Percentiles rank a stretch among this genome's conserved stretches.
Conservation (phyloP, 2,113 vertebrate genomes). For the Chitala chitala region DNA sequence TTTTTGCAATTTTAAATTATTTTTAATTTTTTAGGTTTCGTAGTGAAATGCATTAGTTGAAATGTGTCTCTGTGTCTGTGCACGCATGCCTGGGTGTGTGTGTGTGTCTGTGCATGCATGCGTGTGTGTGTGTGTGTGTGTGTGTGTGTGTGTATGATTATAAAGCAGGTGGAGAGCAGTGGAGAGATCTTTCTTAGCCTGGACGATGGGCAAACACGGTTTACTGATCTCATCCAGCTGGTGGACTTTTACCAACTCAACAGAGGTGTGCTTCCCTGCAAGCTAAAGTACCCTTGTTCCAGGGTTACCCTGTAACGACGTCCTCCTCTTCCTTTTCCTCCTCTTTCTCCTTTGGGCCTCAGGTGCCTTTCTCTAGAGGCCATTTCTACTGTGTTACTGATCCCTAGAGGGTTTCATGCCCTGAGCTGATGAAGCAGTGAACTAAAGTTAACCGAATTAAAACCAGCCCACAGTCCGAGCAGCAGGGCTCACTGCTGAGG, state of each 20-base stretch:
- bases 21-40: too few relatives aligned
- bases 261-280: slow-evolving; percentile 87
- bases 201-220: slow-evolving; percentile 88
- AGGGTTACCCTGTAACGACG: slow-evolving; percentile 73
- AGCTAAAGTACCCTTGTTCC: slow-evolving; percentile 89
- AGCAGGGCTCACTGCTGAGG: too few relatives aligned
- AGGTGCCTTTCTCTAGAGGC: background rate
- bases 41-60: too few relatives aligned
- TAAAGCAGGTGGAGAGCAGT: slow-evolving; percentile 79
- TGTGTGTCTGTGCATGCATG: slow-evolving; percentile 11
- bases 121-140: too few relatives aligned
- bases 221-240: slow-evolving; percentile 92
- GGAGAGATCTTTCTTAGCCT: slow-evolving; percentile 84
- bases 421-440: too few relatives aligned
- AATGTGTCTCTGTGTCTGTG: background rate
- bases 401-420: too few relatives aligned
- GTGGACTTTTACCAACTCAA: slow-evolving; percentile 98
- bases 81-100: slow-evolving; percentile 17
- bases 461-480: slow-evolving; percentile 13
- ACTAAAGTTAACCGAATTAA: too few relatives aligned
- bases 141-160: background rate
- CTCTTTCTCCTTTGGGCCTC: background rate
- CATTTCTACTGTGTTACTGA: too few relatives aligned
- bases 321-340: slow-evolving; percentile 7
- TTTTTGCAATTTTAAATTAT: too few relatives aligned